Base-by-base conservation (phyloP, 2,888 invertebrate species). In the Sinodicranocentrus sp. region DNA sequence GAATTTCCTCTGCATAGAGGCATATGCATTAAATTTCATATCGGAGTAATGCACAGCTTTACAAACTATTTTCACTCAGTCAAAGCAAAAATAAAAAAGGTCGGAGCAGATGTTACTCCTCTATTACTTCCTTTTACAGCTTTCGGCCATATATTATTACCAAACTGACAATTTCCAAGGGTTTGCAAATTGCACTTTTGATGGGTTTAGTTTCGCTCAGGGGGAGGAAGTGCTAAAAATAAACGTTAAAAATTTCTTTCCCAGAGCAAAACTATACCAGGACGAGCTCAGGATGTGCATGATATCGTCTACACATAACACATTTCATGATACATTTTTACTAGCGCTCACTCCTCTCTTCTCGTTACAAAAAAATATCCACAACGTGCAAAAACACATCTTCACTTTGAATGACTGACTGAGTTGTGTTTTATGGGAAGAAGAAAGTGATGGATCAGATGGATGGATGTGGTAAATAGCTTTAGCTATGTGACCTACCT, bases 161-260 rank as follows among this genome's bases (percentile, higher is more conserved):
- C 25, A 59, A 54, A 43, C 43, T 59, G 57, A 59, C 72, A 59
- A 57, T 71, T 71, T 57, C 57, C 57, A 72, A 28, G 57, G 72
- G 43, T 21, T 59, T 59, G 52, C 59, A 72, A 72, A 72, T 72
- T 72, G 57, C 59, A 43, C 54, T 72, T 57, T 72, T 72, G 72
- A 59, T 72, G 59, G 59, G 39, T 28, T 59, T 72, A 72, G 57
- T 72, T 72, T 63, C 23, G 54, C 39, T 57, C 28, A 10, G 57
- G 57, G 72, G 72, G 59, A 71, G 67, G 54, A 57, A 57, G 33
- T 28, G 63, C 63, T 63, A 63, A 63, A 63, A 63, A 63, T 63
- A 63, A 33, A 63, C 25, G 57, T 19, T 25, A 57, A 57, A 48
- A 48, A 48, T 3, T 8, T 44, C n/a, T 52, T 52, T 52, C 2